Evolutionary conservation across 2,888 invertebrate genomes (phyloP).

Genomic region (Onchidella celtica): DNA sequence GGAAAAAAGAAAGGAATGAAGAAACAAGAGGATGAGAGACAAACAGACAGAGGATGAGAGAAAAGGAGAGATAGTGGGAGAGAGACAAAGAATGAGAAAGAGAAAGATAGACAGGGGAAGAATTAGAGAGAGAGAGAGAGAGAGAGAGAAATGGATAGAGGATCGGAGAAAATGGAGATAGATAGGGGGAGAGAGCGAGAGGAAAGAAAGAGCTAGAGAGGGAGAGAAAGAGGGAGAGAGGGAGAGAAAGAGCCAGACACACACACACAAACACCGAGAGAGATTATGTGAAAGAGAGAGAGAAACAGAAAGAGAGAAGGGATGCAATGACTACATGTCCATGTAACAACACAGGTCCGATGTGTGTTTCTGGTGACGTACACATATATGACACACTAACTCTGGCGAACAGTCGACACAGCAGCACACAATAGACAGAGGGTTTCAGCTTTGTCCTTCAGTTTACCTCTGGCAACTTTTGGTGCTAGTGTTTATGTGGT

Average conservation of each 20-base stretch:
- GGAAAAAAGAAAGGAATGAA: background rate
- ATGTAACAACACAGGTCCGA: no score
- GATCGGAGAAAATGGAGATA: background rate
- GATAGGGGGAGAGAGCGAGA: background rate
- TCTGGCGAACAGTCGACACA: no score
- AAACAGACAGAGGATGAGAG: background rate
- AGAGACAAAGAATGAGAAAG: slow-evolving; percentile 9
- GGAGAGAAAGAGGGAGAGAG: slow-evolving; percentile 40
- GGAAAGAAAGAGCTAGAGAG: background rate
- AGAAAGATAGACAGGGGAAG: slow-evolving; percentile 7
- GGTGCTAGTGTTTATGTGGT: no score
- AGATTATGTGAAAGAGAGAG: slow-evolving; percentile 37
- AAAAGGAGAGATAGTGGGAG: background rate
- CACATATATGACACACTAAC: no score
- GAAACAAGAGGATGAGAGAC: background rate
- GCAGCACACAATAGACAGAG: no score
- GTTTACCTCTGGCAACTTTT: no score
- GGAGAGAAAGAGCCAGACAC: slow-evolving; percentile 36
- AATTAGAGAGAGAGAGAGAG: background rate
- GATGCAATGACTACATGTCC: background rate
- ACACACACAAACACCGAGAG: no score
- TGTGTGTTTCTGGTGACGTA: no score
- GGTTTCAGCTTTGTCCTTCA: no score
- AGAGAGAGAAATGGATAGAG: background rate
- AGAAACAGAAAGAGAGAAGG: slow-evolving; percentile 27